Evolutionary conservation across 2,797 vertebrate genomes (phyloP), one percentile per base, ranked within the genome.

Genomic region (Amazona finschi): DNA sequence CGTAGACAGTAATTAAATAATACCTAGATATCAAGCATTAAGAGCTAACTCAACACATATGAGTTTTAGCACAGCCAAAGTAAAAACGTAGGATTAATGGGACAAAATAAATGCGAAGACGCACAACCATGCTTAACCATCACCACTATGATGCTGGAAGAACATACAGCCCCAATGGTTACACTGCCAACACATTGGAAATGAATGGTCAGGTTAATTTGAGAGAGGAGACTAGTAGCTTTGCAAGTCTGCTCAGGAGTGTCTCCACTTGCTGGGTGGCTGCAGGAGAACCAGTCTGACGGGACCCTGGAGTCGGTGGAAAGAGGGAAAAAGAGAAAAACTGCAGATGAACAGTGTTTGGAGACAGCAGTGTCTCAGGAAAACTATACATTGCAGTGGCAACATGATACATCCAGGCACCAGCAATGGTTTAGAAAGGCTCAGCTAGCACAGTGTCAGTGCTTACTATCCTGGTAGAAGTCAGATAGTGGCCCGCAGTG

Each of bases 361-460:
- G 30, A 67, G 57, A 46, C 25, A 61, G 31, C 11, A 81, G 8
- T 7, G 15, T 11, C 33, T 20, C 1, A 31, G 81, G 8, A 55
- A 87, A 77, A 47, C 17, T 24, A 0, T 6, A 10, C 0, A 2
- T 38, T 66, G 33, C 18, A 21, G 25, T 0, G 6, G 41, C 55
- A 41, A 1, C 21, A 18, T 0, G 20, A 39, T 47, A 41, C 2
- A 60, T 21, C 18, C 44, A 27, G 33, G 36, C 22, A 30, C 5
- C 19, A 41, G 24, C 27, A n/a, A 31, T 2, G 10, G 19, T 19
- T 60, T 33, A 39, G 22, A 30, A 58, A 82, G 50, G 70, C 43
- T 4, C 5, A 61, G n/a, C 28, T 2, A 46, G 15, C 2, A 0
- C 0, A 0, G 18, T 20, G 6, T 6, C 22, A 3, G 13, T 1